A percentile compares a stretch with the other conserved stretches of the same genome.
phyloP scores from a whole-genome alignment of 2,888 invertebrate genomes.

The Tromatobia lineatoria region DNA sequence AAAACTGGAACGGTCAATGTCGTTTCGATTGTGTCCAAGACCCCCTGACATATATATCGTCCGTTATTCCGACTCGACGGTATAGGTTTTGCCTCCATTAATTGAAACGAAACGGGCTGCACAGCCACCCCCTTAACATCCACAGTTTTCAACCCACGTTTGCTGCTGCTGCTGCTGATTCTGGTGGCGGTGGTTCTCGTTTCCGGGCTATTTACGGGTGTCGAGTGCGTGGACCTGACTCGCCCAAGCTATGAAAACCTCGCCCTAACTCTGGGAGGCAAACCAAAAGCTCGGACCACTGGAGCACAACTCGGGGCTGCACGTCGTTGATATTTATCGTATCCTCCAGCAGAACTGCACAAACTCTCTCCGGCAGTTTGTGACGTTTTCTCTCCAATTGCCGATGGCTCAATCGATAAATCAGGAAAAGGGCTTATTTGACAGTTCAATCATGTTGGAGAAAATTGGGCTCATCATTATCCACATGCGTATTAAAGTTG shows the following conservation, averaged over 20 bases:
- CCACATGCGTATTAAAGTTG: not conserved
- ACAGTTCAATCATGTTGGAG: not conserved
- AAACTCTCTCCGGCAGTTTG: not conserved
- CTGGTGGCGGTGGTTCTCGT: slow-evolving; percentile 7
- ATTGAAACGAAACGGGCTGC: slow-evolving; percentile 29
- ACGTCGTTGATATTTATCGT: slow-evolving; percentile 39
- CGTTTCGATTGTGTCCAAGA: slow-evolving; percentile 22
- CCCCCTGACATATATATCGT: slow-evolving; percentile 19
- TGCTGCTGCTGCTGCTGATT: not conserved
- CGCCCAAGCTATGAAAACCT: slow-evolving; percentile 11
- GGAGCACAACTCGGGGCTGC: slow-evolving; percentile 13
- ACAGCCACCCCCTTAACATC: not conserved
- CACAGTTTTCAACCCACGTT: slow-evolving; percentile 7
- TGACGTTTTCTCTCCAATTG: not conserved
- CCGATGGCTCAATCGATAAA: not conserved
- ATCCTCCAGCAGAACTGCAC: not conserved
- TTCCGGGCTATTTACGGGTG: slow-evolving; percentile 39
- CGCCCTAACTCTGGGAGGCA: slow-evolving; percentile 18
- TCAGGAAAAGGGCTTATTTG: not conserved
- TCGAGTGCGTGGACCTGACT: slow-evolving; percentile 34
- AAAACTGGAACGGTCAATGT: not conserved
- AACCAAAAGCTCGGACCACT: not conserved
- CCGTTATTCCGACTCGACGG: not conserved
- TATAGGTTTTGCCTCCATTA: slow-evolving; percentile 56
- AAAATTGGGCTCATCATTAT: not conserved